These are phyloP conservation scores for Steinernema feltiae DNA, from an alignment of 1,140 invertebrate genomes.

Conservation along the genomic window DNA sequence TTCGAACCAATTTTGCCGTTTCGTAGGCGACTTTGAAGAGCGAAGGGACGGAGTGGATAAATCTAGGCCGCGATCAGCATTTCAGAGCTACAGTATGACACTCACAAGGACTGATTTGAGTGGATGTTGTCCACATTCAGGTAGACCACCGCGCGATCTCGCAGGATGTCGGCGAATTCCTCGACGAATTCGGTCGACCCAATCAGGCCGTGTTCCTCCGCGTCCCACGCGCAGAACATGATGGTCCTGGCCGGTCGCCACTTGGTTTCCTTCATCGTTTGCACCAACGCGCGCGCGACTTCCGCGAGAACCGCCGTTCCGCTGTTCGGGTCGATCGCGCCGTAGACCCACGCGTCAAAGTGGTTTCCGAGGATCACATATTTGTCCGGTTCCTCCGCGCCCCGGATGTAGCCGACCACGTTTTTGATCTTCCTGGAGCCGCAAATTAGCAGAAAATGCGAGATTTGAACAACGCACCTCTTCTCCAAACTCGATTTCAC, in stretches of 20 bases:
- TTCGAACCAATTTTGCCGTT: constrained; percentile 46
- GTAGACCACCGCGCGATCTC: constrained; percentile 49
- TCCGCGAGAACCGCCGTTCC: constrained; percentile 63
- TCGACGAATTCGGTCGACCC: constrained; percentile 58
- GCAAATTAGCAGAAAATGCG: not conserved
- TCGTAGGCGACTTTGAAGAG: constrained; percentile 44
- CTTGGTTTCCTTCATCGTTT: constrained; percentile 41
- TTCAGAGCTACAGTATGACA: not conserved
- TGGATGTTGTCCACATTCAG: constrained; percentile 50
- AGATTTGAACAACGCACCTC: constrained; percentile 13
- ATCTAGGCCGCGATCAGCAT: constrained; percentile 31
- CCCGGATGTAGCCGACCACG: constrained; percentile 50
- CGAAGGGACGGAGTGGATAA: constrained; percentile 43
- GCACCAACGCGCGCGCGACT: constrained; percentile 60
- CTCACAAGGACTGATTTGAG: constrained; percentile 46
- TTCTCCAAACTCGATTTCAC: constrained; percentile 45
- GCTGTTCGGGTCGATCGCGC: constrained; percentile 49
- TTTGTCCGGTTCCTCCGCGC: constrained; percentile 58
- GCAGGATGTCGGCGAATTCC: constrained; percentile 50
- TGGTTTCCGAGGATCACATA: constrained; percentile 65
- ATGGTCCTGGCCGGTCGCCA: constrained; percentile 61
- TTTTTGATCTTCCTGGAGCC: constrained; percentile 46
- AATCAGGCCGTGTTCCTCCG: constrained; percentile 61
- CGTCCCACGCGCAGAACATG: constrained; percentile 63
- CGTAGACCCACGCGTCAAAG: constrained; percentile 64